These are phyloP conservation scores for Platycheirus rosarum DNA, from an alignment of 2,888 invertebrate species.

Conservation along the genomic window DNA sequence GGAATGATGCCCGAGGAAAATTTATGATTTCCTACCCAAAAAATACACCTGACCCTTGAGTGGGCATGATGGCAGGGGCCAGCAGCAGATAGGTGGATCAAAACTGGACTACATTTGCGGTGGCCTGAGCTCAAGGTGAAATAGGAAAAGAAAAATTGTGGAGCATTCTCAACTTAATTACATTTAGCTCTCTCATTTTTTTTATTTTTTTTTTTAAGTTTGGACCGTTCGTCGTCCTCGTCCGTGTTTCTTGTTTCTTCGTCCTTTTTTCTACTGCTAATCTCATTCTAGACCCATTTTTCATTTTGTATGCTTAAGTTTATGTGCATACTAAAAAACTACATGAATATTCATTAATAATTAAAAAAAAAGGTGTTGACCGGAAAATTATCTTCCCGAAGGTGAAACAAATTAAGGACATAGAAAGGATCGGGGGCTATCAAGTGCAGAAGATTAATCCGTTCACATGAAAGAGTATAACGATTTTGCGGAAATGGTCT, in stretches of 20 bases:
- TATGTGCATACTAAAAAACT: constrained; percentile 59
- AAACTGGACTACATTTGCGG: constrained; percentile 54
- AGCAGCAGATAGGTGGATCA: constrained; percentile 52
- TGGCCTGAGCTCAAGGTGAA: constrained; percentile 53
- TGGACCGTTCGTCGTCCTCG: neutral
- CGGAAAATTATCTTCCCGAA: constrained; percentile 61
- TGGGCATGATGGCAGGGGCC: neutral
- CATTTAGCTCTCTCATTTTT: constrained; percentile 53
- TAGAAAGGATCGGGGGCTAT: constrained; percentile 6
- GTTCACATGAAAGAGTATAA: neutral
- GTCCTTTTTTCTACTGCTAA: constrained; percentile 12
- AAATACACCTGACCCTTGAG: constrained; percentile 57
- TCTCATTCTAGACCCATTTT: constrained; percentile 61
- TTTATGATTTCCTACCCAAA: constrained; percentile 58
- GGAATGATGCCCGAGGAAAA: constrained; percentile 57
- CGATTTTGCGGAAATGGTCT: no score
- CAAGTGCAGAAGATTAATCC: constrained; percentile 10
- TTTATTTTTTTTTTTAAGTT: constrained; percentile 15
- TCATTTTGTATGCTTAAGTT: constrained; percentile 60
- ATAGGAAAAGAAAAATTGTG: constrained; percentile 40
- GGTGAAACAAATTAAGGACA: constrained; percentile 68
- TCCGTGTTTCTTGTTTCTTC: neutral
- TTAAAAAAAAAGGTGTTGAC: constrained; percentile 66
- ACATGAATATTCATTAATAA: constrained; percentile 73
- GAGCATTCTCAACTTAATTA: constrained; percentile 69